phyloP scores from a whole-genome alignment of 1,140 invertebrate species.

The Drosophila subpulchrella region DNA sequence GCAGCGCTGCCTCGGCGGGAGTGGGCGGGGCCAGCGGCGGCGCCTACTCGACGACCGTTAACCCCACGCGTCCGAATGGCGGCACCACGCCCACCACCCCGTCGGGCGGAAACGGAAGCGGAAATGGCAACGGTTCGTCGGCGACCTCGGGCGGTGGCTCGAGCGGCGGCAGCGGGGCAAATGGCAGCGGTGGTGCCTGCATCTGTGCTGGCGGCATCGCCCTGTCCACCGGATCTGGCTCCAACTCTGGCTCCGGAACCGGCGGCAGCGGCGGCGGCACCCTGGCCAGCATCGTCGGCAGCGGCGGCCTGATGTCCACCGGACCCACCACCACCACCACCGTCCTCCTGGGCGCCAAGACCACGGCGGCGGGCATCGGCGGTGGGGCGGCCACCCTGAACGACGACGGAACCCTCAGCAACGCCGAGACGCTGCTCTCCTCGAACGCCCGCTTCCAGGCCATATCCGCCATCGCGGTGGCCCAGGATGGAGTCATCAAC shows the following conservation, averaged over 20 bases:
- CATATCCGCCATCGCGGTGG: slow-evolving; percentile 96
- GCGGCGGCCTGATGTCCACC: slow-evolving; percentile 81
- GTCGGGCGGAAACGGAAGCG: slow-evolving; percentile 72
- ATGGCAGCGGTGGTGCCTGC: slow-evolving; percentile 38
- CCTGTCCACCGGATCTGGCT: slow-evolving; percentile 43
- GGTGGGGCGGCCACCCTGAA: slow-evolving; percentile 75
- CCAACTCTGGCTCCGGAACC: slow-evolving; percentile 24
- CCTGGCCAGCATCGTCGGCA: slow-evolving; percentile 71
- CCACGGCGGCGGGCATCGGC: slow-evolving; percentile 60
- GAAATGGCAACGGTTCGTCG: slow-evolving; percentile 45
- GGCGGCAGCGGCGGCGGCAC: slow-evolving; percentile 45
- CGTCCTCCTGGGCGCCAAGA: slow-evolving; percentile 75
- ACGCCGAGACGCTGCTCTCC: slow-evolving; percentile 93
- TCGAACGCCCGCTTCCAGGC: slow-evolving; percentile 95
- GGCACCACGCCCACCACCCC: slow-evolving; percentile 82
- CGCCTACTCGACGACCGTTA: slow-evolving; percentile 81
- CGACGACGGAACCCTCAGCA: slow-evolving; percentile 89
- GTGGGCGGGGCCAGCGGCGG: slow-evolving; percentile 50
- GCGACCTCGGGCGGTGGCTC: slow-evolving; percentile 5
- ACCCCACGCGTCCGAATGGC: slow-evolving; percentile 81
- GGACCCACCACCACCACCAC: slow-evolving; percentile 83
- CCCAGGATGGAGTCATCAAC: slow-evolving; percentile 96
- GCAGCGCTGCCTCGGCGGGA: slow-evolving; percentile 77
- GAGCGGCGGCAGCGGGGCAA: background rate
- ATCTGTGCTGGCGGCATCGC: slow-evolving; percentile 56